Percentiles rank a stretch among this genome's conserved stretches.
phyloP scores from a whole-genome alignment of 2,797 vertebrate species.

The Poecilia gillii region DNA sequence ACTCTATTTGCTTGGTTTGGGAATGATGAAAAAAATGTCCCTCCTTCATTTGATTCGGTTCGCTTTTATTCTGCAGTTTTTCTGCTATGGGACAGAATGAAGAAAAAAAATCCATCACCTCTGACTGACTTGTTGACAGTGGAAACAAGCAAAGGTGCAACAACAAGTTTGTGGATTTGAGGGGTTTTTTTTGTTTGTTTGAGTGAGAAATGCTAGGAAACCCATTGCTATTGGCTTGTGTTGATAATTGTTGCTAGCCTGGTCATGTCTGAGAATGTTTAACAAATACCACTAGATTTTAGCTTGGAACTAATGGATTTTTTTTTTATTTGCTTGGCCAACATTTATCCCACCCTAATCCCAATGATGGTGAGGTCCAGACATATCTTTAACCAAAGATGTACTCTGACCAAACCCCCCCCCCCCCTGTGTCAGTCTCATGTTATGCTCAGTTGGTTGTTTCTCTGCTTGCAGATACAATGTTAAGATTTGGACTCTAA shows the following conservation, averaged over 20 bases:
- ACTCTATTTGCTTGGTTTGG: background rate
- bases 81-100: background rate
- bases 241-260: background rate
- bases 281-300: background rate
- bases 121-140: background rate
- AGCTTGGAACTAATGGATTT: background rate
- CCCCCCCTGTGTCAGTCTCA: constrained; percentile 14
- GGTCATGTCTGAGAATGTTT: background rate
- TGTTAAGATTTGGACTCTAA: constrained; percentile 3
- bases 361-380: background rate
- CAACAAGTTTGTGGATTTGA: background rate
- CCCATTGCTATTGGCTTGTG: background rate
- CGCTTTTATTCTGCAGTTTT: background rate
- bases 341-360: no score
- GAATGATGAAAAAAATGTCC: background rate
- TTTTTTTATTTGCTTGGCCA: background rate
- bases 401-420: constrained; percentile 29
- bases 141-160: background rate
- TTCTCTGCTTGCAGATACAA: background rate
- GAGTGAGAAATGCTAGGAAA: background rate
- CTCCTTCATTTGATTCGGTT: background rate
- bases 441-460: constrained; percentile 34
- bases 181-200: background rate
- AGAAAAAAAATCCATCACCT: background rate
- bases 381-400: constrained; percentile 1